These are phyloP conservation scores for Nesogale talazaci DNA, from an alignment of 2,113 vertebrate species.

Conservation along the genomic window DNA sequence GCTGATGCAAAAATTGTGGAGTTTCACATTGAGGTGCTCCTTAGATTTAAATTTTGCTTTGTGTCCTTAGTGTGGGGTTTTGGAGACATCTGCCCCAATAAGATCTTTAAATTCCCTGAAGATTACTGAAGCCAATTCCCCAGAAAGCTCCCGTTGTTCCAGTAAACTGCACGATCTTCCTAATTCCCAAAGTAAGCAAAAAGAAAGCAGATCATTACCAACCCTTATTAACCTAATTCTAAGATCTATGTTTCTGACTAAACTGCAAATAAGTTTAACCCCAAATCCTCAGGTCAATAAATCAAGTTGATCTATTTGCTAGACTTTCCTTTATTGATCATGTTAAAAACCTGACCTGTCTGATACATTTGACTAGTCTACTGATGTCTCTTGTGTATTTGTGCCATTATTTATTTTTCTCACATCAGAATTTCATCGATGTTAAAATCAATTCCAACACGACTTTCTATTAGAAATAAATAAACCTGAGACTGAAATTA, in stretches of 20 bases:
- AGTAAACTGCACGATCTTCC: not conserved
- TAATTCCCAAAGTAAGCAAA: constrained; percentile 26
- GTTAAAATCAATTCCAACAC: constrained; percentile 36
- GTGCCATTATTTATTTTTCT: constrained; percentile 57
- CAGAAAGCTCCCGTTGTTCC: not conserved
- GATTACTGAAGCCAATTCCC: not conserved
- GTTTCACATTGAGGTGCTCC: not conserved
- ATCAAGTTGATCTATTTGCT: constrained; percentile 68
- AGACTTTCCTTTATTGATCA: constrained; percentile 67
- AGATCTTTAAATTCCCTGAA: not conserved
- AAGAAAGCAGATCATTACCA: constrained; percentile 42
- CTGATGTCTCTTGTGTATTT: constrained; percentile 53
- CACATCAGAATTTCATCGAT: not conserved
- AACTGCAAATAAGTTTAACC: constrained; percentile 27
- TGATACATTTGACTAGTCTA: constrained; percentile 29
- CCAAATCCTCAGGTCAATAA: constrained; percentile 31
- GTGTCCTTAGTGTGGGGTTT: not conserved
- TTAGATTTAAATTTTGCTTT: not conserved
- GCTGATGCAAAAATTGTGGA: not conserved
- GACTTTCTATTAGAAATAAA: constrained; percentile 38
- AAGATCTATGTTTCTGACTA: constrained; percentile 53
- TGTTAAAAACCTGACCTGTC: constrained; percentile 46
- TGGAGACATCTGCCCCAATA: constrained; percentile 1
- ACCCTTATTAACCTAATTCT: constrained; percentile 55
- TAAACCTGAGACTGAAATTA: not conserved